Percentiles rank a stretch among this genome's conserved stretches.
These are phyloP conservation scores for Centropyge bicolor DNA, from an alignment of 2,797 vertebrate genomes.

Conservation along the genomic window DNA sequence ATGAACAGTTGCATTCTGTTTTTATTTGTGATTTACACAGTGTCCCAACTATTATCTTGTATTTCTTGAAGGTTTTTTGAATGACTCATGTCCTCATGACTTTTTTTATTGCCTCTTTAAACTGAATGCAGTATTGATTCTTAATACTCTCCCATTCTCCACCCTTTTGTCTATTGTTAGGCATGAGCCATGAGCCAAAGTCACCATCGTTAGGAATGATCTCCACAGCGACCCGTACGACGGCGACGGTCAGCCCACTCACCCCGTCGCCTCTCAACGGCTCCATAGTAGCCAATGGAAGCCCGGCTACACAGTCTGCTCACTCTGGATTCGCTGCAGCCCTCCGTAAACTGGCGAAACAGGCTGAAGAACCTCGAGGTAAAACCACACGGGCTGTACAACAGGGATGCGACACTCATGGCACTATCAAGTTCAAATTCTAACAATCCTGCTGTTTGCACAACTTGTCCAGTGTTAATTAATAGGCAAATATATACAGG, in stretches of 20 bases:
- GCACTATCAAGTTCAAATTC: neutral
- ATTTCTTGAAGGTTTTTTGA: constrained; percentile 5
- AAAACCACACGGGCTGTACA: constrained; percentile 58
- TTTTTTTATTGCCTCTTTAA: constrained; percentile 16
- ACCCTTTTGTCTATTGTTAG: constrained; percentile 84
- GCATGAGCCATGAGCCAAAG: constrained; percentile 99
- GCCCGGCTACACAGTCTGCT: constrained; percentile 93
- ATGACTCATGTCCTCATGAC: neutral
- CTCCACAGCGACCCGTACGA: constrained; percentile 97
- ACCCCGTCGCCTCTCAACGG: constrained; percentile 97
- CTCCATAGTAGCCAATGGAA: constrained; percentile 98
- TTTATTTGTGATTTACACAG: too few species aligned
- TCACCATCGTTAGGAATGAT: constrained; percentile 99
- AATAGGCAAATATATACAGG: neutral
- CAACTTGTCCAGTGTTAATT: neutral
- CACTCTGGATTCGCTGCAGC: constrained; percentile 98
- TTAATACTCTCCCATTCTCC: constrained; percentile 56
- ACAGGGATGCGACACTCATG: constrained; percentile 8
- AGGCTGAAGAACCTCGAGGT: constrained; percentile 99
- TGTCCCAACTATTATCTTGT: neutral
- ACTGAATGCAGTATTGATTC: constrained; percentile 32
- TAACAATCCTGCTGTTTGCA: neutral
- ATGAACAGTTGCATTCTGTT: too few species aligned
- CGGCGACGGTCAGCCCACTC: constrained; percentile 98
- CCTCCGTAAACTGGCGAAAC: constrained; percentile 98